Percentiles rank a stretch among this genome's conserved stretches.
Evolutionary conservation across 1,140 invertebrate species (phyloP).

Genomic region (fruit fly (Drosophila melanogaster)): Release_6_plus_ISO1_MT NT_033779.5:18726501-18727000

Average conservation of each 20-base stretch:
- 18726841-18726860: too few species aligned
- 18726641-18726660: slow-evolving; percentile 11
- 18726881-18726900: slow-evolving; percentile 52
- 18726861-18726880: slow-evolving; percentile 64
- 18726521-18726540: slow-evolving; percentile 81
- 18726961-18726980: slow-evolving; percentile 81
- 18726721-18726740: slow-evolving; percentile 84
- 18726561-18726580: slow-evolving; percentile 55
- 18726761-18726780: slow-evolving; percentile 41
- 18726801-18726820: slow-evolving; percentile 27
- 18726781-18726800: slow-evolving; percentile 50
- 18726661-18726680: slow-evolving; percentile 43
- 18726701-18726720: slow-evolving; percentile 84
- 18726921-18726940: slow-evolving; percentile 39
- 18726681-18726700: slow-evolving; percentile 52
- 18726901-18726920: slow-evolving; percentile 24
- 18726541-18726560: slow-evolving; percentile 83
- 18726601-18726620: slow-evolving; percentile 57
- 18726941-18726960: slow-evolving; percentile 47
- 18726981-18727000: background rate
- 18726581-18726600: slow-evolving; percentile 21
- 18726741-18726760: slow-evolving; percentile 82
- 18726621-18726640: slow-evolving; percentile 74
- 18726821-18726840: slow-evolving; percentile 10
- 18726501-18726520: slow-evolving; percentile 28